phyloP scores from a whole-genome alignment of 2,797 vertebrate species.

The Siniperca scherzeri region DNA sequence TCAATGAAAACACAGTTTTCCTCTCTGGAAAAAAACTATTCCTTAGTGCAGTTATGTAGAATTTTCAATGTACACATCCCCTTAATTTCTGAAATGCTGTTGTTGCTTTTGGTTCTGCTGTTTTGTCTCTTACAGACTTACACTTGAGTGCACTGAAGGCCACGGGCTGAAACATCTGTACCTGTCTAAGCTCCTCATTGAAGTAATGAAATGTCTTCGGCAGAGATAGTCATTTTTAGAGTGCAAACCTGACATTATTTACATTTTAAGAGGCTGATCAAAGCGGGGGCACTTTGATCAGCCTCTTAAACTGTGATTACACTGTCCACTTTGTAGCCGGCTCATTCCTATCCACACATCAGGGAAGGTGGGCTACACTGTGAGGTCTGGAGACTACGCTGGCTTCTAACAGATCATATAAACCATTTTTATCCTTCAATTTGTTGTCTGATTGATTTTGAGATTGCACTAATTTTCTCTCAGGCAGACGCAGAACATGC shows the following conservation, averaged over 20 bases:
- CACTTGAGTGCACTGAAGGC: not conserved
- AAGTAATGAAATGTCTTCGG: constrained; percentile 23
- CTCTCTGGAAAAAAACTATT: not conserved
- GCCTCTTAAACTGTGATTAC: constrained; percentile 36
- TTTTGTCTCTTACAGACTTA: constrained; percentile 6
- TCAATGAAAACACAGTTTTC: constrained; percentile 10
- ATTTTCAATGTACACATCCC: not conserved
- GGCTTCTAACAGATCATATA: not conserved
- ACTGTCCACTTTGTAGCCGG: constrained; percentile 1
- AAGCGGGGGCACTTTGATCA: constrained; percentile 22
- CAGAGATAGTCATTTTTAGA: constrained; percentile 3
- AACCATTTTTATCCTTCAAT: not conserved
- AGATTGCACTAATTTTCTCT: constrained; percentile 3
- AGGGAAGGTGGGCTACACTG: too few relatives aligned
- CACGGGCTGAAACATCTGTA: constrained; percentile 14
- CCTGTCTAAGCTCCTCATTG: constrained; percentile 7
- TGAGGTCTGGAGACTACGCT: not conserved
- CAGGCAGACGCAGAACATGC: not conserved
- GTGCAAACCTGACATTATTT: constrained; percentile 29
- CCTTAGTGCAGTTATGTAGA: not conserved
- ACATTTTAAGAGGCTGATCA: constrained; percentile 21
- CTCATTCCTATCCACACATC: constrained; percentile 24
- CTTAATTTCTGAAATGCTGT: constrained; percentile 9
- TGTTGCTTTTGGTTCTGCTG: constrained; percentile 18
- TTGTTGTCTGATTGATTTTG: not conserved